Conservation (phyloP, 2,113 vertebrate species). For the Isichthys henryi region DNA sequence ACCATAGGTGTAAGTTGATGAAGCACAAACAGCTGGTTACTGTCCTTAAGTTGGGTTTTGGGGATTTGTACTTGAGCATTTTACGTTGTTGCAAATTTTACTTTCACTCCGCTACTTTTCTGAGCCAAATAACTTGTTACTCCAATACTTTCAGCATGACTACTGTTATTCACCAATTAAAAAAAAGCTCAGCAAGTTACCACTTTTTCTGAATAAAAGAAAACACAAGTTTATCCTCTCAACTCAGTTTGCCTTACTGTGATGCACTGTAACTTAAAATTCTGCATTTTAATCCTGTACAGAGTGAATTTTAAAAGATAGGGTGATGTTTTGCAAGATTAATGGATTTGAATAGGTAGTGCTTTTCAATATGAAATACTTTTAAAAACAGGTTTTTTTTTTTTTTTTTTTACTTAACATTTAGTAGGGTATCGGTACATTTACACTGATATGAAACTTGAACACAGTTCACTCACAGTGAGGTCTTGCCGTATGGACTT, state of each 20-base stretch:
- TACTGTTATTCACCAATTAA: background rate
- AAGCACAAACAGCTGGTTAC: background rate
- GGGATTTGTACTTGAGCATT: background rate
- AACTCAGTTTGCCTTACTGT: background rate
- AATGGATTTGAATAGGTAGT: background rate
- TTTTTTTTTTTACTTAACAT: background rate
- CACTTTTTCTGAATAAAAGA: background rate
- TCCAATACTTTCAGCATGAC: background rate
- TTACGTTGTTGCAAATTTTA: background rate
- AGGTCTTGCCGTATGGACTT: constrained; percentile 88
- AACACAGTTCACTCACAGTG: constrained; percentile 57
- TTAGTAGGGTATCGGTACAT: background rate
- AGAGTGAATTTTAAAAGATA: background rate
- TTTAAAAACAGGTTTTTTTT: background rate
- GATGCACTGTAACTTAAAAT: background rate
- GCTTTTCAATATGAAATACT: background rate
- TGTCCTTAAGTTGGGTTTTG: background rate
- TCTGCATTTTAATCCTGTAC: background rate
- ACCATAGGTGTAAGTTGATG: background rate
- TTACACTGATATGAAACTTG: background rate
- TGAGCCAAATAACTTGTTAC: background rate
- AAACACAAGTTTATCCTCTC: background rate
- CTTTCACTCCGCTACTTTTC: background rate
- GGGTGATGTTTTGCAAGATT: background rate
- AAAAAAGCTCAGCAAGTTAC: background rate